Evolutionary conservation across 2,113 vertebrate species (phyloP), one percentile per base, ranked within the genome.

Genomic region (Nannospalax galili): DNA sequence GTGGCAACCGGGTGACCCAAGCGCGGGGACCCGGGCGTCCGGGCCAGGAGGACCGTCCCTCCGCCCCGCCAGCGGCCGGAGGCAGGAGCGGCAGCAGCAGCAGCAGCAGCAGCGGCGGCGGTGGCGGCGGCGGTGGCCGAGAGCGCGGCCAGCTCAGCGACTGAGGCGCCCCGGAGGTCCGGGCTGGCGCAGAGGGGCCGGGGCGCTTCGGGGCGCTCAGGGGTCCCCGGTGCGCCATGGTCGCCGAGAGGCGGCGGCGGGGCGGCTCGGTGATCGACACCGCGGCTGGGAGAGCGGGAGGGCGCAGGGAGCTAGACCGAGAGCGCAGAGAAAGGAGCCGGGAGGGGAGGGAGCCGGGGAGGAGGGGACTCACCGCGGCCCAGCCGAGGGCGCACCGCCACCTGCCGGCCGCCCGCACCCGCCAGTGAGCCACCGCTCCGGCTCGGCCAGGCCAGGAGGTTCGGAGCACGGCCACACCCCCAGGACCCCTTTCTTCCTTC

Each of bases 141-240:
- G n/a, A 56, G 37, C 79, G 84, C 69, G 17, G 91, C 88, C 65
- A 70, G 69, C 52, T 70, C 75, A 15, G 90, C 35, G 62, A 90
- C 90, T 26, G 84, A 84, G 72, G 95, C 22, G 82, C 87, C 48
- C 72, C 48, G 26, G 45, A 92, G 96, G 91, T 93, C 40, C 86
- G 97, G 72, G 84, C 84, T 45, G 84, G 22, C 24, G 82, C 84
- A 11, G 86, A n/a, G 15, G 45, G 94, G 97, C 94, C 96, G 48
- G 96, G 97, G 90, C 95, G 92, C 84, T 95, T 89, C 45, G 96
- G 96, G 97, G 93, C 95, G 95, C 97, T 95, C 97, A 97, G 97
- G 97, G 98, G 95, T 97, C 98, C 98, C 97, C 97, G 98, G 97
- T 79, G 98, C 98, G 98, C 98, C 98, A 98, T 98, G 98, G 97